Conservation (phyloP, 2,888 invertebrate species). For the Drosophila formosana region DNA sequence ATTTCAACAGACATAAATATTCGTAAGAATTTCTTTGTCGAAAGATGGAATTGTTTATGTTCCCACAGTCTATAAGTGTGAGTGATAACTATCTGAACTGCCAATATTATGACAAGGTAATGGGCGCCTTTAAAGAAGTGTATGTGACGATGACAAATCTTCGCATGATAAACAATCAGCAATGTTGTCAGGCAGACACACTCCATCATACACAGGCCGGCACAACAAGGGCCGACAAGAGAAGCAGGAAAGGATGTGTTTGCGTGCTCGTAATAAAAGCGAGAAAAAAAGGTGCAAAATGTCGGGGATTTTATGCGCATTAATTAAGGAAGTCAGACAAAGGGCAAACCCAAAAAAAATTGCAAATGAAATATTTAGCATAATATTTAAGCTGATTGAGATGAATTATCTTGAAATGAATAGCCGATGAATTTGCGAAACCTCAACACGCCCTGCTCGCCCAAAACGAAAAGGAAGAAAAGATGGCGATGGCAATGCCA, state of each 20-base stretch:
- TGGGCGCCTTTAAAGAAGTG: neutral
- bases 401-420: conserved; percentile 71
- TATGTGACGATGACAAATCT: conserved; percentile 43
- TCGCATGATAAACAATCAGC: conserved; percentile 52
- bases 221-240: neutral
- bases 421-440: conserved; percentile 35
- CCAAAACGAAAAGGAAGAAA: conserved; percentile 16
- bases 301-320: conserved; percentile 70
- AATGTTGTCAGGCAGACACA: conserved; percentile 20
- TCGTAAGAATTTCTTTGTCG: no score
- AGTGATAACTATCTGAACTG: conserved; percentile 14
- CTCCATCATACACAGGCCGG: conserved; percentile 52
- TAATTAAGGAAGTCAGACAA: conserved; percentile 60
- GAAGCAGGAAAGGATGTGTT: conserved; percentile 13
- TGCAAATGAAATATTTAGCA: conserved; percentile 71
- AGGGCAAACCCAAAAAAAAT: conserved; percentile 23
- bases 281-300: conserved; percentile 60
- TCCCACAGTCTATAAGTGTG: neutral
- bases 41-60: no score
- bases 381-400: conserved; percentile 78
- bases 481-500: conserved; percentile 17
- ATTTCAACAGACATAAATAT: no score
- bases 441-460: neutral
- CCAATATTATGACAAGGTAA: conserved; percentile 10
- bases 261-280: conserved; percentile 16